phyloP scores from a whole-genome alignment of 2,113 vertebrate species.

The Strigops habroptila region DNA sequence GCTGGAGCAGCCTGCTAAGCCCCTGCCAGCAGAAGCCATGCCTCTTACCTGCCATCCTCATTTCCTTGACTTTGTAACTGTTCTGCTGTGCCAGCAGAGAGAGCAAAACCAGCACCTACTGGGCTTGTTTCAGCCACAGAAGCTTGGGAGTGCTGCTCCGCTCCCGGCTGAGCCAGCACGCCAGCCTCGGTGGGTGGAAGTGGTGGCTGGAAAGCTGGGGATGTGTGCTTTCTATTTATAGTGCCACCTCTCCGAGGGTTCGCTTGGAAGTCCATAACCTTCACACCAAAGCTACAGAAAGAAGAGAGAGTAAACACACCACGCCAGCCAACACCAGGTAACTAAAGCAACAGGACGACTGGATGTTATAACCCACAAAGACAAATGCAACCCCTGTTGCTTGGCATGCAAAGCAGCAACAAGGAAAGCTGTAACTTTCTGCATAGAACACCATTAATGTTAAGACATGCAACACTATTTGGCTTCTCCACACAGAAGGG shows the following conservation, averaged over 20 bases:
- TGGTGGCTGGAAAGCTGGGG: slow-evolving; percentile 96
- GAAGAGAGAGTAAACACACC: slow-evolving; percentile 79
- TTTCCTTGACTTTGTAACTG: slow-evolving; percentile 72
- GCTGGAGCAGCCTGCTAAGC: neutral
- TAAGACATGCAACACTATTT: neutral
- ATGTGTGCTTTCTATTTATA: slow-evolving; percentile 94
- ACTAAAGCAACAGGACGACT: neutral
- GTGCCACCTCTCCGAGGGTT: slow-evolving; percentile 90
- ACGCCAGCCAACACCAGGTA: neutral
- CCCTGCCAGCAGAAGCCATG: neutral
- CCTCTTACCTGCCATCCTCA: slow-evolving; percentile 91
- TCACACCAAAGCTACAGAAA: slow-evolving; percentile 91
- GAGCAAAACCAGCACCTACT: slow-evolving; percentile 74
- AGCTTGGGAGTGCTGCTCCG: slow-evolving; percentile 74
- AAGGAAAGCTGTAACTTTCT: neutral
- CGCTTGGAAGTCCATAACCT: slow-evolving; percentile 86
- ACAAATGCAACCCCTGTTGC: slow-evolving; percentile 2
- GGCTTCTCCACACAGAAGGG: neutral
- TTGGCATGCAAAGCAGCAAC: slow-evolving; percentile 52
- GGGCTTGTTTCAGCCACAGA: slow-evolving; percentile 77
- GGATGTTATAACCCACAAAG: neutral
- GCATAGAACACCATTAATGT: neutral
- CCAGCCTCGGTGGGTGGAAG: slow-evolving; percentile 89
- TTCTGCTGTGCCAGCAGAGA: slow-evolving; percentile 81
- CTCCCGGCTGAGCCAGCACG: slow-evolving; percentile 64